These are phyloP conservation scores for Dryoscopus gambensis DNA, from an alignment of 2,113 vertebrate genomes.

Conservation along the genomic window DNA sequence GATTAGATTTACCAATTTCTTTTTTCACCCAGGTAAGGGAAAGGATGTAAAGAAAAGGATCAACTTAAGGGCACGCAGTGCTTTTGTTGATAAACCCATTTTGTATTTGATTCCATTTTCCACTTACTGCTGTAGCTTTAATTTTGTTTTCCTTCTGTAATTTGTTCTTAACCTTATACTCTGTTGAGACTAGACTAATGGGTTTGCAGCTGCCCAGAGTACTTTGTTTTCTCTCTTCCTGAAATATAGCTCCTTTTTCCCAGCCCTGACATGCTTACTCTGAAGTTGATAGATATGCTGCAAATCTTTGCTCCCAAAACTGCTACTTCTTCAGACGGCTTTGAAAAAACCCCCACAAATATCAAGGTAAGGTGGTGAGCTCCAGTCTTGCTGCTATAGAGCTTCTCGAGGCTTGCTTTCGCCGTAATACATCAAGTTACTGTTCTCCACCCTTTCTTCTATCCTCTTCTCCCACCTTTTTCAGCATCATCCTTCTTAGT, in stretches of 20 bases:
- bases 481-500: neutral
- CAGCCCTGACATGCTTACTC: conserved; percentile 13
- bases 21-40: conserved; percentile 7
- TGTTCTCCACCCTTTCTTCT: neutral
- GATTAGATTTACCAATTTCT: neutral
- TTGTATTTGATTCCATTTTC: conserved; percentile 41
- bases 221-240: conserved; percentile 48
- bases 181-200: conserved; percentile 55
- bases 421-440: neutral
- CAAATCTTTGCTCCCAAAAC: conserved; percentile 37
- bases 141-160: conserved; percentile 58
- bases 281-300: conserved; percentile 49
- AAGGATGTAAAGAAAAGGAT: conserved; percentile 31
- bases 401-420: neutral
- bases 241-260: conserved; percentile 51
- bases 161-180: conserved; percentile 61
- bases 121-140: conserved; percentile 46
- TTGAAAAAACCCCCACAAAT: neutral
- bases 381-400: neutral
- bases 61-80: conserved; percentile 6
- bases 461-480: neutral
- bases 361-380: neutral
- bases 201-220: conserved; percentile 42
- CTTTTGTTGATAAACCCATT: conserved; percentile 43
- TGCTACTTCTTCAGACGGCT: neutral